These are phyloP conservation scores for Dryococelus australis DNA, from an alignment of 2,888 invertebrate genomes.

Conservation along the genomic window DNA sequence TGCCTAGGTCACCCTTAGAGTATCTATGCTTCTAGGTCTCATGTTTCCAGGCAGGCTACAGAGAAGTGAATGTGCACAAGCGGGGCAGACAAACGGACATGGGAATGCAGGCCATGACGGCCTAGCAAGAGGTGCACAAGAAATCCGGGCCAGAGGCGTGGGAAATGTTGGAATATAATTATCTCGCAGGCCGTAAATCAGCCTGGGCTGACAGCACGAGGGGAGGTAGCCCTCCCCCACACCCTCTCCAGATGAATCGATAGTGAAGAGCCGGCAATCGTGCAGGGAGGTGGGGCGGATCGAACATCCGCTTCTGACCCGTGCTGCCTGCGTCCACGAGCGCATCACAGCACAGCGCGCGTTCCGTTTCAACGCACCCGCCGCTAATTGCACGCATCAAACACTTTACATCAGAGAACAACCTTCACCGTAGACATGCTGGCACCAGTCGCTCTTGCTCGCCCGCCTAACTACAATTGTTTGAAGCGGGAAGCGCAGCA, in stretches of 20 bases:
- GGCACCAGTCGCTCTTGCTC: too few species aligned
- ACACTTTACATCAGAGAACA: too few species aligned
- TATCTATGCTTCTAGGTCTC: too few species aligned
- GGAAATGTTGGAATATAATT: not conserved
- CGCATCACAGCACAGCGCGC: not conserved
- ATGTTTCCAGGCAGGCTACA: not conserved
- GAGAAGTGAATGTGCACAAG: not conserved
- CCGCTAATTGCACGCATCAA: too few species aligned
- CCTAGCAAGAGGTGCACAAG: not conserved
- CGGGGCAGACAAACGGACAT: not conserved
- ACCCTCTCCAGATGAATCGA: not conserved
- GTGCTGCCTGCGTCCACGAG: not conserved
- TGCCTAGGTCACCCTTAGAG: too few species aligned
- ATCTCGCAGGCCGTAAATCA: constrained; percentile 2
- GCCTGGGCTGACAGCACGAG: not conserved
- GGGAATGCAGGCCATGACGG: not conserved
- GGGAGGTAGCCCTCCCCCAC: not conserved
- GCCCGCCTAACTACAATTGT: too few species aligned
- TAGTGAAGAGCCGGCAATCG: not conserved
- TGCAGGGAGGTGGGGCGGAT: not conserved
- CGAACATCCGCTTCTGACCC: not conserved
- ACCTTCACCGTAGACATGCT: too few species aligned
- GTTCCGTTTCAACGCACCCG: too few species aligned
- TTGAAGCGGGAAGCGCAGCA: too few species aligned
- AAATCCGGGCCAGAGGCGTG: not conserved